These are phyloP conservation scores for Notocelia uddmanniana DNA, from an alignment of 2,888 invertebrate genomes.

Conservation along the genomic window DNA sequence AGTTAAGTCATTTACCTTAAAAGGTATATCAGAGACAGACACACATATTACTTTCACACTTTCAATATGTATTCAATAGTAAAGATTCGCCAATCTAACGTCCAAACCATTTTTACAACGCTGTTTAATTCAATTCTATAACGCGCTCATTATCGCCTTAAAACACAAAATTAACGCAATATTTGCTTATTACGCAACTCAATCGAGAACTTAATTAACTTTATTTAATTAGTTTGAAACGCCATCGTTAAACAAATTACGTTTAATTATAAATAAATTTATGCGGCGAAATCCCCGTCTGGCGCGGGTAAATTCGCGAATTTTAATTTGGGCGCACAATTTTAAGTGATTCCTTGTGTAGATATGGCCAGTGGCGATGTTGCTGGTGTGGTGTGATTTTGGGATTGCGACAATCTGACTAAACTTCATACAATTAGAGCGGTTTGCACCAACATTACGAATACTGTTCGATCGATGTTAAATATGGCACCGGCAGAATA, in stretches of 20 bases:
- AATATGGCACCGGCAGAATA: no score
- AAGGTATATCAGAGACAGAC: background rate
- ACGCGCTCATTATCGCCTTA: background rate
- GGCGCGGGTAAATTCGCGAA: constrained; percentile 70
- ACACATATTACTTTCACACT: background rate
- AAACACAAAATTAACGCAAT: background rate
- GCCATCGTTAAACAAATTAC: constrained; percentile 66
- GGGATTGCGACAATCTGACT: background rate
- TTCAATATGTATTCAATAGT: background rate
- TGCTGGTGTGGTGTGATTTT: constrained; percentile 46
- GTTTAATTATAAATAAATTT: constrained; percentile 69
- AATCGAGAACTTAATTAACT: constrained; percentile 38
- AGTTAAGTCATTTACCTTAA: background rate
- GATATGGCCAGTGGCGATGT: constrained; percentile 60
- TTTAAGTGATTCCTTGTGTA: constrained; percentile 72
- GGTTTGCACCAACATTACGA: no score
- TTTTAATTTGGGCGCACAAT: constrained; percentile 77
- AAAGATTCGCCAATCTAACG: background rate
- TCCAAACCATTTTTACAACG: background rate
- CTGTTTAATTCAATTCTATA: background rate
- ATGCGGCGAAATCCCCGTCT: constrained; percentile 57
- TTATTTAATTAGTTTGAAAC: constrained; percentile 51
- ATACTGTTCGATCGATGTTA: no score
- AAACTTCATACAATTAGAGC: background rate
- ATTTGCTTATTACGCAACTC: constrained; percentile 19